Evolutionary conservation across 2,113 vertebrate genomes (phyloP).

Genomic region (Aegypius monachus): DNA sequence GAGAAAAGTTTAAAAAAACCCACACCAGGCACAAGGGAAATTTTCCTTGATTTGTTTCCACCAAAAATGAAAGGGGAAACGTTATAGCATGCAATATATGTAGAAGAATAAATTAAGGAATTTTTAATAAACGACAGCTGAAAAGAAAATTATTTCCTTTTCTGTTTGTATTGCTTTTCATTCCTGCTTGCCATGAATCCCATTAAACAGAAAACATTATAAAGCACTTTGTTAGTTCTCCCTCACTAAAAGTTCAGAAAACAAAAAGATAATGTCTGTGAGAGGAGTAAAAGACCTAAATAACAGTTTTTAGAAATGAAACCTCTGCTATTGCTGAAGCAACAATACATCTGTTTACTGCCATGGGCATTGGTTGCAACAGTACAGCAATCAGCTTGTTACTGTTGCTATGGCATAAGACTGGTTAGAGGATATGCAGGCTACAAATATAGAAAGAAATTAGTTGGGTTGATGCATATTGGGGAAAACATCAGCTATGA

Average conservation of each 20-base stretch:
- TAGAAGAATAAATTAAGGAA: neutral
- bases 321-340: neutral
- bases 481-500: neutral
- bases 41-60: neutral
- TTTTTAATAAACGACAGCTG: neutral
- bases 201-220: neutral
- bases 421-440: neutral
- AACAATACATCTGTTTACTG: neutral
- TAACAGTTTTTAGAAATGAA: neutral
- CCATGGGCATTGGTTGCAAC: neutral
- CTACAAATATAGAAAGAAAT: neutral
- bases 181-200: neutral
- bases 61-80: neutral
- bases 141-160: neutral
- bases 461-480: neutral
- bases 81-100: neutral
- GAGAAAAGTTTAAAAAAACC: neutral
- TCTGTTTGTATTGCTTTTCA: neutral
- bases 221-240: neutral
- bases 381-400: neutral
- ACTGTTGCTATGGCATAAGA: neutral
- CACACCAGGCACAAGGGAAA: neutral
- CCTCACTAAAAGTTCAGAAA: neutral
- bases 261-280: neutral
- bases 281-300: neutral